Evolutionary conservation across 2,113 vertebrate genomes (phyloP).

Genomic region (Ahaetulla prasina): DNA sequence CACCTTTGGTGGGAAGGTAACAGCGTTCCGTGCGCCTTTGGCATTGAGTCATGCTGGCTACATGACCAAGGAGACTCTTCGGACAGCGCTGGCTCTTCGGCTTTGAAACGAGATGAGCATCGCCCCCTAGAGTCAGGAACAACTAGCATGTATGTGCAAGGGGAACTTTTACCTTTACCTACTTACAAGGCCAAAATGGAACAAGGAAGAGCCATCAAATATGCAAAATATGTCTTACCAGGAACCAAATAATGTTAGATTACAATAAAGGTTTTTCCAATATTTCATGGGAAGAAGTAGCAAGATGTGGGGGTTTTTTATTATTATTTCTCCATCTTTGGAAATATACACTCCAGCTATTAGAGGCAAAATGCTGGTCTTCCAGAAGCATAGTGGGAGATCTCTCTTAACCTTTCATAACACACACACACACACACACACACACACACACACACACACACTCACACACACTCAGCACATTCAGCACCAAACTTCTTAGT

Average conservation of each 20-base stretch:
- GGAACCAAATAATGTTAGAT: background rate
- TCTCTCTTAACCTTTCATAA: background rate
- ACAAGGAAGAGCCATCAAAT: background rate
- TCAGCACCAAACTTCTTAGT: background rate
- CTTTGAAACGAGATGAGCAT: too few species aligned
- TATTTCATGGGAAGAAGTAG: background rate
- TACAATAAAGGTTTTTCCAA: background rate
- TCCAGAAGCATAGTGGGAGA: background rate
- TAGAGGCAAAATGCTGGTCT: background rate
- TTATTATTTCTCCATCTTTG: background rate
- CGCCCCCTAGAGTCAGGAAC: too few species aligned
- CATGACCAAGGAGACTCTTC: too few species aligned
- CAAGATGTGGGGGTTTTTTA: background rate
- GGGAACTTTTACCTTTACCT: too few species aligned
- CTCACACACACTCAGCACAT: background rate
- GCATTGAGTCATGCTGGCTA: too few species aligned
- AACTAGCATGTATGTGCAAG: too few species aligned
- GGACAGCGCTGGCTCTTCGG: too few species aligned
- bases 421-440: too few species aligned
- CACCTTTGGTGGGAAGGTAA: too few species aligned
- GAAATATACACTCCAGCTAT: background rate
- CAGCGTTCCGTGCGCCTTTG: too few species aligned
- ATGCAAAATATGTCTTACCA: background rate
- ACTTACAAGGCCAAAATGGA: background rate
- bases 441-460: background rate